These are phyloP conservation scores for Pyrgilauda ruficollis DNA, from an alignment of 2,113 vertebrate species.

Conservation along the genomic window DNA sequence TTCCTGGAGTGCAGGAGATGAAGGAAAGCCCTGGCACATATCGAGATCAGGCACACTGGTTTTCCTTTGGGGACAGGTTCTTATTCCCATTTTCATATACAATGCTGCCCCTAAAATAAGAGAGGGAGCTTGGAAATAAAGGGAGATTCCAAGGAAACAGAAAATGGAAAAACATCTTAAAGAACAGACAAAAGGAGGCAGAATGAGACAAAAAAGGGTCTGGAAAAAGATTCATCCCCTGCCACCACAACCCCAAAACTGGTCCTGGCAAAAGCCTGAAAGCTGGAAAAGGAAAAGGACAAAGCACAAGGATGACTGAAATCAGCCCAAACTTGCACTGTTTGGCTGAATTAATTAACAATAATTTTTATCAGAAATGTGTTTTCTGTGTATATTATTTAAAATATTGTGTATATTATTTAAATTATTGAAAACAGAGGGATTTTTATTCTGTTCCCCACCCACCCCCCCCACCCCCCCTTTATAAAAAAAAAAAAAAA, in stretches of 20 bases:
- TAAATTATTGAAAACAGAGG: neutral
- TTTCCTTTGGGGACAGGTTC: neutral
- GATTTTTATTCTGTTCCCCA: neutral
- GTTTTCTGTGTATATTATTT: neutral
- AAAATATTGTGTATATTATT: neutral
- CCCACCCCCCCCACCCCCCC: fast-evolving
- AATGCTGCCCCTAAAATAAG: neutral
- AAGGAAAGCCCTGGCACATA: neutral
- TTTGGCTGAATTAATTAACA: neutral
- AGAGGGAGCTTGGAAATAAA: neutral
- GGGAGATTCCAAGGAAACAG: neutral
- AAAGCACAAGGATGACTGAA: neutral
- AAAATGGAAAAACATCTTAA: neutral
- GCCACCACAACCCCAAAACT: neutral
- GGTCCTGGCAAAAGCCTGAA: neutral
- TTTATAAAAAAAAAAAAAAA: no score
- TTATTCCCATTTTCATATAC: neutral
- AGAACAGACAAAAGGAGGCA: neutral
- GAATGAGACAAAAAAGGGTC: neutral
- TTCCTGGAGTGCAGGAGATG: neutral
- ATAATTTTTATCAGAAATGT: neutral
- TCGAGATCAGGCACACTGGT: neutral
- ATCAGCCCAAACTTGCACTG: neutral
- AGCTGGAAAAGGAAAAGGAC: neutral
- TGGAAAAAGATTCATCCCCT: neutral